Conservation (phyloP, 2,113 vertebrate species). For the Anseranas semipalmata region DNA sequence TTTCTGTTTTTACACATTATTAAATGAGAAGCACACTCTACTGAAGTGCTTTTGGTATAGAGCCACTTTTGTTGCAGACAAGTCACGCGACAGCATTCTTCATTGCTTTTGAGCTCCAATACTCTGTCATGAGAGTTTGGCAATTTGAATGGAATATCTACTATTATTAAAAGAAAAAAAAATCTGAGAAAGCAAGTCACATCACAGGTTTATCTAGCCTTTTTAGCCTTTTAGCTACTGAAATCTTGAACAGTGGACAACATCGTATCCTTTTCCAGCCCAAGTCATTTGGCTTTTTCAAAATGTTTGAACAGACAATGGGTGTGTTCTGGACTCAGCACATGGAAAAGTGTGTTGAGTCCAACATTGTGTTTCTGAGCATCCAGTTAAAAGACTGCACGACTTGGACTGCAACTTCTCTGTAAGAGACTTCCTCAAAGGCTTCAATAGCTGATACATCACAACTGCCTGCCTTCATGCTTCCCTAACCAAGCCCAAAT, state of each 20-base stretch:
- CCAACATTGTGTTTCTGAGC: fast-evolving
- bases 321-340: background rate
- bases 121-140: background rate
- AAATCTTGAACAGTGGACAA: background rate
- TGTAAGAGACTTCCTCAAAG: background rate
- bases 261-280: background rate
- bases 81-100: background rate
- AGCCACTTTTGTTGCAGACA: conserved; percentile 1
- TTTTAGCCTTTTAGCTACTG: background rate
- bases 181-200: background rate
- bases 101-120: background rate
- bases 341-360: background rate
- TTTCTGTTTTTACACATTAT: conserved; percentile 22
- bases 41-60: background rate
- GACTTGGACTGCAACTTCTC: background rate
- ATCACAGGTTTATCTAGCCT: background rate
- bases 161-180: background rate
- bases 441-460: background rate
- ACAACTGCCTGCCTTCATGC: background rate
- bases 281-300: background rate
- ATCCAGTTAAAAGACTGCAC: background rate
- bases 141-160: background rate
- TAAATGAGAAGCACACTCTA: background rate
- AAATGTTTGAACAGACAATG: background rate
- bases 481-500: background rate